Evolutionary conservation across 2,797 vertebrate genomes (phyloP), one percentile per base, ranked within the genome.

Genomic region (Staurois parvus): DNA sequence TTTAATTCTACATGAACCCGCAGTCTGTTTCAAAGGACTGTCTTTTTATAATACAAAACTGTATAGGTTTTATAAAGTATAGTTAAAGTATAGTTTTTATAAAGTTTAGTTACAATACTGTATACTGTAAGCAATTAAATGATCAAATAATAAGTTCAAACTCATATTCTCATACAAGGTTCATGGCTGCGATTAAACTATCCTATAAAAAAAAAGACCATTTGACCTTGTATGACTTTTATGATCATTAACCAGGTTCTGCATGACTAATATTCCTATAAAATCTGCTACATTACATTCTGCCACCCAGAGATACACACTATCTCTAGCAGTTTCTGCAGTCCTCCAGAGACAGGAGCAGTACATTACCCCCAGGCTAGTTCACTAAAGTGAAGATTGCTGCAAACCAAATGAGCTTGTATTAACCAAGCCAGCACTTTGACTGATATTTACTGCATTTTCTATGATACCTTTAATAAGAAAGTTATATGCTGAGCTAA

Each of bases 291-390:
- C 5, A 59, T 24, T 24, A 59, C 21, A 59, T 59, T 59, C 6
- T 24, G 19, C 5, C 19, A 59, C 21, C 4, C 26, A 29, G 64
- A 29, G 26, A 26, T 66, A 66, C 28, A 66, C 64, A 66, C 64
- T 4, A 13, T 66, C 66, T 3, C n/a, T 21, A 21, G n/a, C 21
- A 17, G 34, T 75, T n/a, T 29, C 19, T 67, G 40, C 17, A 66
- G 66, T 30, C 30, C 81, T 83, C 81, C 4, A 26, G 81, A 52
- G 81, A 75, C 59, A 26, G 17, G 24, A 28, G 34, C 64, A 81
- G 77, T 81, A 79, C 26, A 76, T 76, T 76, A 52, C 81, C 79
- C 68, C 34, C 40, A 42, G 66, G 72, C 81, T 59, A 83, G 30
- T 76, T 30, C 52, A 79, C 76, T 64, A 42, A 37, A 78, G 34